phyloP scores from a whole-genome alignment of 2,888 invertebrate species.

The Aporophyla lueneburgensis region DNA sequence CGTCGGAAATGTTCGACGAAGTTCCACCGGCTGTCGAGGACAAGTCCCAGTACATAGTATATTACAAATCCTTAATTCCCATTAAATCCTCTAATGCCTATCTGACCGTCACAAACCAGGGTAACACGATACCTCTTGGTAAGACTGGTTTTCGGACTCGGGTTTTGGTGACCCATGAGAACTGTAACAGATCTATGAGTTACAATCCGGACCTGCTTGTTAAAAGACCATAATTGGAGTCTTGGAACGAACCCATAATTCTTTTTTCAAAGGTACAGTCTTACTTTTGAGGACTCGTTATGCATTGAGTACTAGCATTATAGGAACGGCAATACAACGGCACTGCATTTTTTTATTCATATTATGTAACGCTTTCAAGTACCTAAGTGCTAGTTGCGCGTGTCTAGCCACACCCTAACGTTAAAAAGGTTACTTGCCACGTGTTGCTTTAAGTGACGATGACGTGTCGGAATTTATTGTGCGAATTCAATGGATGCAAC shows the following conservation, averaged over 20 bases:
- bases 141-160: too few relatives aligned
- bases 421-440: conserved; percentile 23
- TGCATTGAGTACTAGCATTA: neutral
- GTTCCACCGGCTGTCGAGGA: too few relatives aligned
- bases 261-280: neutral
- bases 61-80: too few relatives aligned
- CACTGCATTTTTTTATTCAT: neutral
- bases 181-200: too few relatives aligned
- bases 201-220: too few relatives aligned
- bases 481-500: conserved; percentile 17
- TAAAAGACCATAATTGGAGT: too few relatives aligned
- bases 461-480: conserved; percentile 5
- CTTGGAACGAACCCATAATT: neutral
- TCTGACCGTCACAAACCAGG: too few relatives aligned
- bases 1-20: too few relatives aligned
- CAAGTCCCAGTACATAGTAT: too few relatives aligned
- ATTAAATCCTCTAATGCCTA: too few relatives aligned
- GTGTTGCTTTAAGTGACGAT: conserved; percentile 23
- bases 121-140: too few relatives aligned
- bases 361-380: neutral
- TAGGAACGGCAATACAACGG: neutral
- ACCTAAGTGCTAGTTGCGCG: neutral
- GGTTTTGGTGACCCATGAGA: too few relatives aligned
- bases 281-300: neutral
- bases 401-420: neutral